A percentile compares a stretch with the other conserved stretches of the same genome.
These are phyloP conservation scores for Gari tellinella DNA, from an alignment of 2,888 invertebrate species.

Conservation along the genomic window DNA sequence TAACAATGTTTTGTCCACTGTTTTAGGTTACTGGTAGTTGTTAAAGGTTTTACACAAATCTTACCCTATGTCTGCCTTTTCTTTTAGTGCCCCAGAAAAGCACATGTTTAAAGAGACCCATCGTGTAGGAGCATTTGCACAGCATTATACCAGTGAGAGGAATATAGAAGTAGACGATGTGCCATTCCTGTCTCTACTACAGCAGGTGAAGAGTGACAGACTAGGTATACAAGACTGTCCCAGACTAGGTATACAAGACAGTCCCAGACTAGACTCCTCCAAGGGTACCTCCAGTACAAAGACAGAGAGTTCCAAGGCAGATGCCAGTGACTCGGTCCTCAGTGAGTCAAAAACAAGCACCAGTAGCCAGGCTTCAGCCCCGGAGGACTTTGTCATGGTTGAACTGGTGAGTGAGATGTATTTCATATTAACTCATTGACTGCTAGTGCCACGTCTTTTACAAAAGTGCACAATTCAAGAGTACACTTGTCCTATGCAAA, in stretches of 20 bases:
- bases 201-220: constrained; percentile 49
- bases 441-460: too few relatives aligned
- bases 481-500: too few relatives aligned
- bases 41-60: too few relatives aligned
- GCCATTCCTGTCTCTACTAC: constrained; percentile 79
- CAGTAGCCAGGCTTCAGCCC: constrained; percentile 80
- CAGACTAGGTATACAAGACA: constrained; percentile 26
- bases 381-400: constrained; percentile 90
- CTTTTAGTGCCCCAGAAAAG: constrained; percentile 69
- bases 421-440: too few relatives aligned
- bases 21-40: too few relatives aligned
- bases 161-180: constrained; percentile 74
- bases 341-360: constrained; percentile 67
- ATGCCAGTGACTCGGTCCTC: constrained; percentile 46
- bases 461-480: too few relatives aligned
- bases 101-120: constrained; percentile 70
- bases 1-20: too few relatives aligned
- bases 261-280: constrained; percentile 21
- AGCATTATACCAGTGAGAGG: constrained; percentile 58
- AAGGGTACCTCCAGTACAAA: constrained; percentile 47
- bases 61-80: not conserved
- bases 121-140: constrained; percentile 80
- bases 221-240: constrained; percentile 11
- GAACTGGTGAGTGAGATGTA: constrained; percentile 90
- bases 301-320: constrained; percentile 51